A percentile compares a stretch with the other conserved stretches of the same genome.
Evolutionary conservation across 2,888 invertebrate genomes (phyloP).

Genomic region (Cryptocephalus primarius): DNA sequence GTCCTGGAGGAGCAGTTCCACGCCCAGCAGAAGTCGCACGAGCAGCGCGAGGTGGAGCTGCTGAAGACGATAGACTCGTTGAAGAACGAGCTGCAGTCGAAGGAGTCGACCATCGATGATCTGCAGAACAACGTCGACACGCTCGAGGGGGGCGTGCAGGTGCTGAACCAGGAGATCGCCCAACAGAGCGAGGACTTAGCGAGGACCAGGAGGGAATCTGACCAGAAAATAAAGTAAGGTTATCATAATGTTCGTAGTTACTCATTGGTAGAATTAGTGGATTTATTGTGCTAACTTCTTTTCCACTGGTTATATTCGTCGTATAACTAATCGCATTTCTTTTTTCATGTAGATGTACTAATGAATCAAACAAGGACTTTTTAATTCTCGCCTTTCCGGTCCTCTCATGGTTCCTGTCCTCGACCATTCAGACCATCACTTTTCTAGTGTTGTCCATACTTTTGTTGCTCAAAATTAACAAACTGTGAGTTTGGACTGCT

Average conservation of each 20-base stretch:
- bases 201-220: conserved; percentile 30
- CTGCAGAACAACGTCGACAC: conserved; percentile 37
- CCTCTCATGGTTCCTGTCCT: conserved; percentile 16
- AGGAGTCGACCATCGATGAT: conserved; percentile 33
- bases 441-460: conserved; percentile 11
- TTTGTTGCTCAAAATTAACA: conserved; percentile 8
- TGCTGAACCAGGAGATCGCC: conserved; percentile 35
- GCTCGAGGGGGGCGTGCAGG: conserved; percentile 37
- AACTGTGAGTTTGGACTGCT: background rate
- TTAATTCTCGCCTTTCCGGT: conserved; percentile 18
- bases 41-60: conserved; percentile 33
- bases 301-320: background rate
- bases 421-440: conserved; percentile 11
- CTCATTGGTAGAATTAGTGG: background rate
- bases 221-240: conserved; percentile 39
- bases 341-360: conserved; percentile 24
- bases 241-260: background rate
- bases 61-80: conserved; percentile 34
- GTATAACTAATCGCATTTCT: background rate
- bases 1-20: conserved; percentile 37
- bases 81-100: conserved; percentile 32
- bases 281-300: background rate
- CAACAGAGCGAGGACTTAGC: conserved; percentile 30
- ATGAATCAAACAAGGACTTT: conserved; percentile 15
- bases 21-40: conserved; percentile 34